phyloP scores from a whole-genome alignment of 2,113 vertebrate species.

The Zosterops pallidus region DNA sequence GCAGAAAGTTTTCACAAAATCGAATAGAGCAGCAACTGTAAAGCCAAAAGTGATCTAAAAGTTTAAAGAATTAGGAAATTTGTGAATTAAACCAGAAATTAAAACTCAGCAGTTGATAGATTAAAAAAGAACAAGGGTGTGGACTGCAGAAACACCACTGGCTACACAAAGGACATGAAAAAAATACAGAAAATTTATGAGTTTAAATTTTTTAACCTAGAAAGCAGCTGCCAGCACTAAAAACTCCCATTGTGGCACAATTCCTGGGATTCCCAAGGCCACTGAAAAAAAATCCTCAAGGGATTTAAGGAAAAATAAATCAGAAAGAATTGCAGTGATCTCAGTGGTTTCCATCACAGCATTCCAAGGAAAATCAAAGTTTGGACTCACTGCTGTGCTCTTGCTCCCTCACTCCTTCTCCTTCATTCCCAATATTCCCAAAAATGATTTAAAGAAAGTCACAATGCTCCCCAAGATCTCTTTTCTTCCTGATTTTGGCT shows the following conservation, averaged over 20 bases:
- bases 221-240: not conserved
- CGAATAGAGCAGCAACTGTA: not conserved
- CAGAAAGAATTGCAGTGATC: not conserved
- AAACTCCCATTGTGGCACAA: not conserved
- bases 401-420: not conserved
- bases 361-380: not conserved
- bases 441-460: not conserved
- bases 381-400: accelerated
- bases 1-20: not conserved
- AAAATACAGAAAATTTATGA: not conserved
- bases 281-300: not conserved
- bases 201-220: not conserved
- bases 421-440: not conserved
- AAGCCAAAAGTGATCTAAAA: not conserved
- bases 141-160: not conserved
- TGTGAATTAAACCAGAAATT: not conserved
- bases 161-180: not conserved
- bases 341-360: not conserved
- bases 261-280: not conserved
- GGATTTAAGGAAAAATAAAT: not conserved
- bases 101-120: not conserved
- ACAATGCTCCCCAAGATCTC: not conserved
- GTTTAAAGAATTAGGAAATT: not conserved
- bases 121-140: not conserved
- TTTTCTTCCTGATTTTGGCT: not conserved